Evolutionary conservation across 2,797 vertebrate species (phyloP).

Genomic region (Myotis findleyi): DNA sequence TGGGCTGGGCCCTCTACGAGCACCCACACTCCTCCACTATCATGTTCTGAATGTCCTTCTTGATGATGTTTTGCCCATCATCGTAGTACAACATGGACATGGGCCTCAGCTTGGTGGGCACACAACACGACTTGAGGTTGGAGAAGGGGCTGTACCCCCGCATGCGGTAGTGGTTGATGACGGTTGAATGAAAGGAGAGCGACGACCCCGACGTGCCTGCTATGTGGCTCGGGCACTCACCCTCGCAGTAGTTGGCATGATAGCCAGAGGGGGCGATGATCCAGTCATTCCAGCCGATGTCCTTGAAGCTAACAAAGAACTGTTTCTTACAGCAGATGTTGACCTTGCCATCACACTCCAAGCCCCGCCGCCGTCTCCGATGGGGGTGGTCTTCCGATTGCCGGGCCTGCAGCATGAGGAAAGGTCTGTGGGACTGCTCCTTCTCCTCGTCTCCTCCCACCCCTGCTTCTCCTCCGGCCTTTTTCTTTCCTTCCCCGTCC

Average conservation of each 20-base stretch:
- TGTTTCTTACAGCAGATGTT: conserved; percentile 98
- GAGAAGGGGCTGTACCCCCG: conserved; percentile 96
- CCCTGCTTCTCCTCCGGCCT: conserved; percentile 82
- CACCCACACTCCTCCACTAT: conserved; percentile 99
- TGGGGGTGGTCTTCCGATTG: conserved; percentile 91
- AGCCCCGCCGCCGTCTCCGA: conserved; percentile 92
- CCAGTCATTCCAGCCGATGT: conserved; percentile 94
- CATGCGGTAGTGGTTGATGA: conserved; percentile 99
- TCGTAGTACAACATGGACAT: conserved; percentile 99
- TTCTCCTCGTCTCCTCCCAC: conserved; percentile 89
- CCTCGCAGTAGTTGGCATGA: conserved; percentile 99
- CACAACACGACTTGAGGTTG: conserved; percentile 97
- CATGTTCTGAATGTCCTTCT: conserved; percentile 99
- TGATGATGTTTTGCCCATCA: conserved; percentile 98
- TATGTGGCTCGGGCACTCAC: conserved; percentile 96
- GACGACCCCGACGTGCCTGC: conserved; percentile 95
- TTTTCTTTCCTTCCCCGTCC: conserved; percentile 88
- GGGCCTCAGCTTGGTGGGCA: conserved; percentile 96
- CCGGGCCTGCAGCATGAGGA: conserved; percentile 96
- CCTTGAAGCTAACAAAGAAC: conserved; percentile 98
- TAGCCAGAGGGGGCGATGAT: conserved; percentile 94
- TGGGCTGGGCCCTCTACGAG: conserved; percentile 88
- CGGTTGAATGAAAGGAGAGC: conserved; percentile 97
- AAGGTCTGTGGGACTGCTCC: conserved; percentile 96
- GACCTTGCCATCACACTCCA: conserved; percentile 98